Evolutionary conservation across 2,888 invertebrate species (phyloP), one percentile per base, ranked within the genome.

Genomic region (Tubulanus polymorphus): DNA sequence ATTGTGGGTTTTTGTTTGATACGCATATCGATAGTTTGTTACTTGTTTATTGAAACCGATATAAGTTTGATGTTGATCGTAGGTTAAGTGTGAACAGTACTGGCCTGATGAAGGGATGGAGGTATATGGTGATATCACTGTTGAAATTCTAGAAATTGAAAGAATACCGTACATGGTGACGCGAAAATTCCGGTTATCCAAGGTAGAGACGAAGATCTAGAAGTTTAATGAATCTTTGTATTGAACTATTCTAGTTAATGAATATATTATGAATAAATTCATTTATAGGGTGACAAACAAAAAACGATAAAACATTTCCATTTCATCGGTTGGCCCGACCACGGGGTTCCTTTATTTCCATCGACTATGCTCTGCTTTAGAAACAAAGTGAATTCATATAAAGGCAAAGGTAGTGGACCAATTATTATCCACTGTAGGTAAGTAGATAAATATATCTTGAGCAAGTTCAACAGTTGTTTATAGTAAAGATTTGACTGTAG

Each of bases 311-410:
- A 72, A 60, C 76, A 77, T 62, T 76, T 75, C 54, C 76, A 78
- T 61, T 78, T 75, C 64, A 76, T 75, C 8, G 74, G 75, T 10
- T 78, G 78, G 78, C 78, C 78, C 18, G 78, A 78, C 58, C 76
- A 78, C 53, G 78, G 78, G 5, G 73, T 72, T 18, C 73, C 73
- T 1, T 65, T 66, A 47, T 72, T 69, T 47, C 71, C 72, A n/a
- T 68, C 72, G 53, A 75, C 76, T 2, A 62, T 77, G 54, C 63
- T 77, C 26, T 61, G 71, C 28, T 70, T 77, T 55, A 55, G 75
- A 29, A 71, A 75, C 53, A 75, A 75, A 58, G 73, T 77, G 26
- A 62, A 75, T 49, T 64, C 69, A 18, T 72, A 71, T 56, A 76
- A 76, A 55, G 65, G 63, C 29, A 61, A 72, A 41, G 71, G 71